A percentile compares a stretch with the other conserved stretches of the same genome.
Evolutionary conservation across 1,140 invertebrate genomes (phyloP).

Genomic region (Propsilocerus akamusi): DNA sequence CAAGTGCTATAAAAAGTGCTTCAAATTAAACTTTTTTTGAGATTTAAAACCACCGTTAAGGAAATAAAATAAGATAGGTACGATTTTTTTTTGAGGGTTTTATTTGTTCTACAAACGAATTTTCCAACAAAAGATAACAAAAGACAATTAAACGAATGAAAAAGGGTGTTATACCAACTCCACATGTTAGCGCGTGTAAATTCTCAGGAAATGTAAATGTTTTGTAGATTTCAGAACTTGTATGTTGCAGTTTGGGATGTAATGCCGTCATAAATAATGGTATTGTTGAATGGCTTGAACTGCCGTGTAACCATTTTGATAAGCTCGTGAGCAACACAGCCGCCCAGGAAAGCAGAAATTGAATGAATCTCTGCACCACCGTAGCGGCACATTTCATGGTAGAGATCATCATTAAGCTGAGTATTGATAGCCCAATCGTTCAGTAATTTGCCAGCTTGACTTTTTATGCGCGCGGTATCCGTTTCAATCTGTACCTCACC

Average conservation of each 20-base stretch:
- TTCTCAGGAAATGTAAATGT: no score
- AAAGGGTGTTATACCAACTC: no score
- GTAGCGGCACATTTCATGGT: slow-evolving; percentile 89
- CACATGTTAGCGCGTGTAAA: no score
- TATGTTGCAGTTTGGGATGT: slow-evolving; percentile 60
- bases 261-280: slow-evolving; percentile 89
- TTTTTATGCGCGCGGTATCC: slow-evolving; percentile 72
- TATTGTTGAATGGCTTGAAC: slow-evolving; percentile 91
- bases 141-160: no score
- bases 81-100: no score
- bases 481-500: slow-evolving; percentile 80
- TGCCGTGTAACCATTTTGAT: slow-evolving; percentile 96
- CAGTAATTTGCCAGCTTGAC: slow-evolving; percentile 57
- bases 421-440: slow-evolving; percentile 68
- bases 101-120: no score
- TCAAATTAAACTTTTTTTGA: no score
- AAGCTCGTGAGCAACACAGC: slow-evolving; percentile 84
- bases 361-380: slow-evolving; percentile 89
- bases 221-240: neutral
- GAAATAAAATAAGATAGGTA: no score
- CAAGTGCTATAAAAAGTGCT: no score
- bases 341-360: slow-evolving; percentile 85
- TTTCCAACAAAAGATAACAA: no score
- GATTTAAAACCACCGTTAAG: no score
- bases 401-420: slow-evolving; percentile 75